Evolutionary conservation across 2,797 vertebrate genomes (phyloP).

Genomic region (Callimico goeldii): DNA sequence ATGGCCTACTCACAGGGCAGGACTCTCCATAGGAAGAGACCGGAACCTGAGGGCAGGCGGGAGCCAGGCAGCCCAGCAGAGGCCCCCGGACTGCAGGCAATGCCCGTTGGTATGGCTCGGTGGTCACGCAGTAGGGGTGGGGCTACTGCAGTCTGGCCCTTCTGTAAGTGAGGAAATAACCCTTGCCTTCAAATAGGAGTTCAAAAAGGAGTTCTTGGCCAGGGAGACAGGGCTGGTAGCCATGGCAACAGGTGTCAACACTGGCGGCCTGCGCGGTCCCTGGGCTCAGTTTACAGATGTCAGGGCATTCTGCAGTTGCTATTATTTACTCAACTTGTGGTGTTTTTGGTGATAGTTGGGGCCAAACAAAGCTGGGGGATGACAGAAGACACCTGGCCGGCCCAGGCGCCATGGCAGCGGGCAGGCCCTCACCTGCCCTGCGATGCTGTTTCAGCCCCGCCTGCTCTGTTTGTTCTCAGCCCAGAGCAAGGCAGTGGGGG

Average conservation of each 20-base stretch:
- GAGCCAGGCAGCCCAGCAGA: background rate
- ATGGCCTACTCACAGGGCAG: background rate
- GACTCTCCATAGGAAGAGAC: background rate
- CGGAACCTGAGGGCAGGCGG: background rate
- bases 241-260: conserved; percentile 90
- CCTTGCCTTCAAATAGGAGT: conserved; percentile 79
- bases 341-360: conserved; percentile 86
- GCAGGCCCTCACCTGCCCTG: conserved; percentile 94
- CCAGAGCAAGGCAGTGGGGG: conserved; percentile 48
- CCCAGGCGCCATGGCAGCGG: conserved; percentile 89
- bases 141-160: background rate
- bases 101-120: background rate
- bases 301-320: conserved; percentile 85
- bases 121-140: background rate
- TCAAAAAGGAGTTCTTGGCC: conserved; percentile 87
- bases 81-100: background rate
- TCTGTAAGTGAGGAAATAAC: background rate
- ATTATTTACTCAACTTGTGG: conserved; percentile 92
- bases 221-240: conserved; percentile 86
- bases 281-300: conserved; percentile 87
- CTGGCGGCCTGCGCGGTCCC: conserved; percentile 84
- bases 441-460: conserved; percentile 87
- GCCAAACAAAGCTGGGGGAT: conserved; percentile 90
- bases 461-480: conserved; percentile 82
- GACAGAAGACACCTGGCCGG: conserved; percentile 88